Conservation (phyloP, 2,797 vertebrate genomes). For the Pseudomugil gertrudae region DNA sequence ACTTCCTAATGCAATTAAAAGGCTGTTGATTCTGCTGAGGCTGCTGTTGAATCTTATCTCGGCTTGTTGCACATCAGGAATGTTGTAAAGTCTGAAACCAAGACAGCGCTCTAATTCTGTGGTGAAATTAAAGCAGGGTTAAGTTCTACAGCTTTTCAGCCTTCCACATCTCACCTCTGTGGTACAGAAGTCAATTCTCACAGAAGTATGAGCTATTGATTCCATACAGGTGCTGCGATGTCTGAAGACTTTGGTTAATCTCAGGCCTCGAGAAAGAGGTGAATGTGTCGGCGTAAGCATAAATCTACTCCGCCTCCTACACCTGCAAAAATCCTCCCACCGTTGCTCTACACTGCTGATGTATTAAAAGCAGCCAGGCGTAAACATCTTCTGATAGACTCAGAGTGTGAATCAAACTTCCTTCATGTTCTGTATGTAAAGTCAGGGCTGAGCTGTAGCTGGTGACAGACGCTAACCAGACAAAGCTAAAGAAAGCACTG, state of each 20-base stretch:
- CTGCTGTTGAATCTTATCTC: neutral
- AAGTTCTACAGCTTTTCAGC: slow-evolving; percentile 28
- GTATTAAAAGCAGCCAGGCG: slow-evolving; percentile 75
- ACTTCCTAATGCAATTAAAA: too few species aligned
- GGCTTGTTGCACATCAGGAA: slow-evolving; percentile 2
- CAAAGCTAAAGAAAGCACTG: slow-evolving; percentile 14
- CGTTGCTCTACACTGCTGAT: slow-evolving; percentile 48
- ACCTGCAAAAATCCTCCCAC: slow-evolving; percentile 61
- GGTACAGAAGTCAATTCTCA: slow-evolving; percentile 72
- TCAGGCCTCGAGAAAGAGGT: slow-evolving; percentile 56
- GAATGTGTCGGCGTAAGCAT: slow-evolving; percentile 50
- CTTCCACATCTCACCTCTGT: slow-evolving; percentile 8
- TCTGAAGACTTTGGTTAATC: slow-evolving; percentile 75
- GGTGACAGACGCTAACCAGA: slow-evolving; percentile 34
- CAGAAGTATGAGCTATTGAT: slow-evolving; percentile 82
- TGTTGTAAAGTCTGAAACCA: slow-evolving; percentile 13
- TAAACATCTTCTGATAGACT: slow-evolving; percentile 70
- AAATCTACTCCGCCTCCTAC: slow-evolving; percentile 68
- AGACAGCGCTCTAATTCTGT: slow-evolving; percentile 29
- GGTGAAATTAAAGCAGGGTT: slow-evolving; percentile 28
- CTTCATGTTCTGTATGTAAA: slow-evolving; percentile 63
- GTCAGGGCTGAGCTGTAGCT: slow-evolving; percentile 36
- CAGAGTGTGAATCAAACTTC: slow-evolving; percentile 62
- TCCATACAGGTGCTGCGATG: slow-evolving; percentile 67
- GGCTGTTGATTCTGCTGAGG: too few species aligned